These are phyloP conservation scores for Varanus salvator DNA, from an alignment of 2,113 vertebrate genomes.

Conservation along the genomic window DNA sequence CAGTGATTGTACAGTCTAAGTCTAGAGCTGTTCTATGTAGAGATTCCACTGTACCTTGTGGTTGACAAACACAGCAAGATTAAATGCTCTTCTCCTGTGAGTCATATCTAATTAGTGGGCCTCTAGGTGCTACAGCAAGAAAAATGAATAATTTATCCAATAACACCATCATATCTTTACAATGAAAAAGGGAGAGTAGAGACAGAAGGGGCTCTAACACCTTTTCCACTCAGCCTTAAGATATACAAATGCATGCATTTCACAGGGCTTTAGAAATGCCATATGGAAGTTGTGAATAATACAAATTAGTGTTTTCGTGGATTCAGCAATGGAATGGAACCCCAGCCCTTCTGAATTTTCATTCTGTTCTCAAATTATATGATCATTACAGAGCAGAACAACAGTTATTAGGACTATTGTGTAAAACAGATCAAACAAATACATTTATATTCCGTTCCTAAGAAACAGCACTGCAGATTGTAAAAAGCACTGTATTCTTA, in stretches of 20 bases:
- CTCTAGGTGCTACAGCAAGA: slow-evolving; percentile 33
- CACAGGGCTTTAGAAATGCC: slow-evolving; percentile 34
- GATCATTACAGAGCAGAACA: background rate
- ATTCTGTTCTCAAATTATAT: slow-evolving; percentile 5
- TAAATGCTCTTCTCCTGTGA: slow-evolving; percentile 6
- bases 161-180: slow-evolving; percentile 6
- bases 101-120: slow-evolving; percentile 32
- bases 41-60: slow-evolving; percentile 15
- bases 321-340: slow-evolving; percentile 25
- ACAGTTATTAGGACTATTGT: background rate
- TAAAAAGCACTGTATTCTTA: background rate
- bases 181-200: slow-evolving; percentile 10
- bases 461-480: background rate
- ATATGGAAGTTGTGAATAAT: background rate
- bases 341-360: background rate
- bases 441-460: background rate
- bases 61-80: slow-evolving; percentile 17
- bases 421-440: slow-evolving; percentile 1
- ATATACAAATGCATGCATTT: slow-evolving; percentile 35
- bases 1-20: background rate
- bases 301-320: slow-evolving; percentile 28
- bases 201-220: background rate
- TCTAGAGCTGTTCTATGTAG: slow-evolving; percentile 10
- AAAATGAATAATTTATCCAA: slow-evolving; percentile 34
- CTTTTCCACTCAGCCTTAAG: slow-evolving; percentile 20